phyloP scores from a whole-genome alignment of 2,113 vertebrate genomes.

The Ploceus nigricollis region DNA sequence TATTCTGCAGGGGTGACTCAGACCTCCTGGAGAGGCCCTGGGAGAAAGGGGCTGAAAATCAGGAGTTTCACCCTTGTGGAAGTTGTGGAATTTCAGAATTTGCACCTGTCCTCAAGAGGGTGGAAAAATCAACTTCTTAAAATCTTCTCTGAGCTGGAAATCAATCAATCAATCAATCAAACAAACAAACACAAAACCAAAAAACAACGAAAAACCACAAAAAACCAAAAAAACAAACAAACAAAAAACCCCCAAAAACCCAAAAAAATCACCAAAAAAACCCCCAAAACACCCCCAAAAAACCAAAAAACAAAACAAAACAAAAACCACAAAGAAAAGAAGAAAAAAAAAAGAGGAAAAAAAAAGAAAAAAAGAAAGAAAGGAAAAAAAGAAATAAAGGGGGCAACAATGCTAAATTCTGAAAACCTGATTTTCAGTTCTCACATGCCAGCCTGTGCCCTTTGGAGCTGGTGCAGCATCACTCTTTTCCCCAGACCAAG shows the following conservation, averaged over 20 bases:
- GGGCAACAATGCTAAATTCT: background rate
- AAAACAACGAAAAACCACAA: no score
- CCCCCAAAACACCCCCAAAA: no score
- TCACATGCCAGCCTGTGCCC: accelerated
- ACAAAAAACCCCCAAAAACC: no score
- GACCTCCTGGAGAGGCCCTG: background rate
- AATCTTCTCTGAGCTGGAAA: background rate
- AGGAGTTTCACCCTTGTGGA: background rate
- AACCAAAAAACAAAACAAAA: no score
- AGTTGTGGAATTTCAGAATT: background rate
- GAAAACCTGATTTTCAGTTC: background rate
- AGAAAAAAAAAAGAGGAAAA: background rate
- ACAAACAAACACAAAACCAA: no score
- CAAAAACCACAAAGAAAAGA: no score
- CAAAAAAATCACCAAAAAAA: no score
- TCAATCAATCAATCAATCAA: no score
- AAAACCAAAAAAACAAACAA: no score
- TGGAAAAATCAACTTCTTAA: background rate
- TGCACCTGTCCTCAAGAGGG: background rate
- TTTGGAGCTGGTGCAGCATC: background rate
- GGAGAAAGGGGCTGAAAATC: background rate
- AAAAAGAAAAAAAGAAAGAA: background rate
- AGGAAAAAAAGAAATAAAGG: background rate
- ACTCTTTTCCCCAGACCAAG: background rate
- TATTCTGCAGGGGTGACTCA: background rate